Conservation (phyloP, 2,888 invertebrate species). For the Heliconius ethilla region DNA sequence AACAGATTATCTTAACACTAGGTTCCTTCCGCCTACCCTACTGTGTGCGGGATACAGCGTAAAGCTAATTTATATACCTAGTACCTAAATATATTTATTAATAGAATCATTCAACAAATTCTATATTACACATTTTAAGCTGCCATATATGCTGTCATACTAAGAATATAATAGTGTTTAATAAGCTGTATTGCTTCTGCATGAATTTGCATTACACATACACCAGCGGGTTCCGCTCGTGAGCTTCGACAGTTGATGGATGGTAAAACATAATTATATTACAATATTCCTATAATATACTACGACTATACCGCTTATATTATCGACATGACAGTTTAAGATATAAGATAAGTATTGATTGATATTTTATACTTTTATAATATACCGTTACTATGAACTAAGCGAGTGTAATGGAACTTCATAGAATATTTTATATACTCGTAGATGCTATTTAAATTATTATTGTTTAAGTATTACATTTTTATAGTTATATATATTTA, state of each 20-base stretch:
- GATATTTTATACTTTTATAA: slow-evolving; percentile 11
- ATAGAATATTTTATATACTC: not conserved
- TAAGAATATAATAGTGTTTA: slow-evolving; percentile 10
- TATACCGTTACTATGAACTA: not conserved
- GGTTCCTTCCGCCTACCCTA: too few relatives aligned
- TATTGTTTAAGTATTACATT: not conserved
- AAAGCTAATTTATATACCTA: not conserved
- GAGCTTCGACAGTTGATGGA: slow-evolving; percentile 34
- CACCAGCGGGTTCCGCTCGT: slow-evolving; percentile 24
- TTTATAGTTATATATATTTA: not conserved
- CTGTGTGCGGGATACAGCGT: too few relatives aligned
- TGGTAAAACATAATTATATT: slow-evolving; percentile 21
- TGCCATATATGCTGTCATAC: not conserved
- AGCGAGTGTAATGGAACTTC: not conserved
- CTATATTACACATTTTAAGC: not conserved
- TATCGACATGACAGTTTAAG: slow-evolving; percentile 34
- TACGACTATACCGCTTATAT: not conserved
- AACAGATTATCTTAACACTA: too few relatives aligned
- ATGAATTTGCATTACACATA: slow-evolving; percentile 27
- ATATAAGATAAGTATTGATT: slow-evolving; percentile 30
- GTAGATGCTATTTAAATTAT: not conserved
- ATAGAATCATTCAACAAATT: not conserved
- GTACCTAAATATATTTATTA: not conserved
- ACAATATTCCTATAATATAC: not conserved
- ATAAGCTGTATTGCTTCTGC: slow-evolving; percentile 23